Evolutionary conservation across 2,888 invertebrate species (phyloP), one percentile per base, ranked within the genome.

Genomic region (Thecophora atra): DNA sequence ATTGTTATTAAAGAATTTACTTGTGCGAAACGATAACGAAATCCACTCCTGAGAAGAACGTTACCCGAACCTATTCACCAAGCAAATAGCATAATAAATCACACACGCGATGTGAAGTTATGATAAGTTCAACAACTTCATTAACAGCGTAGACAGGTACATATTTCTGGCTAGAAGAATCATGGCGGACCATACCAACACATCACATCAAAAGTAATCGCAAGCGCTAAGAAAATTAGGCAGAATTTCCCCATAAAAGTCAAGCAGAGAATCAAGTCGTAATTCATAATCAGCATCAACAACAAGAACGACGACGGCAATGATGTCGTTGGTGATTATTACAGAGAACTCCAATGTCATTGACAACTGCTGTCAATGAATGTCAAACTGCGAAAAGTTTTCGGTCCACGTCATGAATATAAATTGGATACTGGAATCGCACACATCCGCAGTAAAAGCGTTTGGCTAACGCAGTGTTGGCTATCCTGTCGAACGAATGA

Each of bases 401-500:
- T 56, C 44, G 37, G 66, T 47, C 60, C 24, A 54, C 72, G 71
- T 71, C 65, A 72, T 71, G 70, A 71, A 72, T 71, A 74, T 74
- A 71, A 71, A 72, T 72, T 74, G 71, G 56, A 19, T 68, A 69
- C 69, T 72, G 56, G 60, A 54, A 65, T 24, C 21, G 71, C 44
- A 44, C 30, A 19, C 62, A 30, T 30, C 6, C 62, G 28, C 62
- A 66, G 30, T 30, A 28, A 60, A n/a, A 5, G 3, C 1, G n/a
- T 17, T 21, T 60, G 30, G 30, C 17, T 6, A 8, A n/a, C n/a
- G 15, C 60, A 60, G 5, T n/a, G 5, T 60, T 28, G 60, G 15
- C n/a, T n/a, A n/a, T n/a, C 30, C 13, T 15, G 13, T 60, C n/a
- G 60, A 26, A 26, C 28, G 15, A 21, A 17, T 64, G 64, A 19